Evolutionary conservation across 2,797 vertebrate species (phyloP), one percentile per base, ranked within the genome.

Genomic region (Tokudaia muenninki): DNA sequence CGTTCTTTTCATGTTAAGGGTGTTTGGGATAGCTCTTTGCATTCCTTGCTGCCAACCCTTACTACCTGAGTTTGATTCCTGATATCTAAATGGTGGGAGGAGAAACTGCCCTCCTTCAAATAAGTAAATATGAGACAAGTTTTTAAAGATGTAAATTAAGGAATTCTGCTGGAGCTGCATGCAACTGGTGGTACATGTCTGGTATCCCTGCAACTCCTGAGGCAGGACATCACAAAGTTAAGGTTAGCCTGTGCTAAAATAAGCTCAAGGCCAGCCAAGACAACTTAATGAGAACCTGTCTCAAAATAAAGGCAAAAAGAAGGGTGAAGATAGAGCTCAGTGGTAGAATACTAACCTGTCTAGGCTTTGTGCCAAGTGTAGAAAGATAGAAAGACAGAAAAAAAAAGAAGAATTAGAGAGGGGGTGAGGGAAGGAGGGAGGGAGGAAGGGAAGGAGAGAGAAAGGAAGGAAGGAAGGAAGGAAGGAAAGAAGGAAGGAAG

Each of bases 1-100:
- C 22, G 13, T 17, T 74, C 50, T 83, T 87, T 92, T 79, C 44
- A 94, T 74, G 77, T 74, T 34, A 90, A 87, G 31, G 22, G 6
- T 31, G 59, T 84, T 44, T 34, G 3, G 65, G 31, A 67, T 34
- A 16, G 6, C 67, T 70, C 67, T 70, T n/a, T 70, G 67, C 67
- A 70, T 70, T 17, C 67, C 6, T n/a, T 87, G 31, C 26, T 50
- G 63, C 29, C 44, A n/a, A 50, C 5, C 11, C 59, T 67, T 16
- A 44, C 24, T 63, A 47, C 26, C 29, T 86, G 83, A 50, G 44
- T 67, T 86, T n/a, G 29, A 52, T n/a, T n/a, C 19, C 83, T 86
- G 19, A n/a, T 26, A 9, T 24, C 19, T 65, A 87, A 37, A 72
- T 52, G 34, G 44, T 72, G 34, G 44, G 70, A 70, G 12, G 83